Base-by-base conservation (phyloP, 1,140 invertebrate genomes). In the Dendrolimus kikuchii region DNA sequence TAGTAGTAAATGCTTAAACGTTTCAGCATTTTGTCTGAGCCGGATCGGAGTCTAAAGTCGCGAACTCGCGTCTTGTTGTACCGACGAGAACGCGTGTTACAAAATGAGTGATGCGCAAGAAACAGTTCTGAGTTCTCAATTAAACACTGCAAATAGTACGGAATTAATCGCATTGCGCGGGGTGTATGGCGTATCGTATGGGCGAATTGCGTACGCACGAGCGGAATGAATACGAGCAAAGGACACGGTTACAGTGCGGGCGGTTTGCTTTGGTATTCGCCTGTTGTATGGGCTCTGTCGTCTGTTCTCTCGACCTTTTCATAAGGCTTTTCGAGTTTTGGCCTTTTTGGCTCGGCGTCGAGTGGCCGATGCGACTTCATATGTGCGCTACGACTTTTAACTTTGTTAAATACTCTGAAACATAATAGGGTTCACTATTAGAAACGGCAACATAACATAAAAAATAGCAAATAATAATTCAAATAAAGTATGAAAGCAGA, bases 361-460 rank as follows among this genome's bases (percentile, higher is more conserved):
- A 92, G 91, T 74, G 94, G 93, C 71, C 94, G 92, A 89, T 99
- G 97, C 59, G 96, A 97, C 90, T 98, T 98, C 97, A 98, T 99
- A 89, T 99, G 97, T 53, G 97, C 96, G 90, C 96, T 98, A 88
- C 97, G 92, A 90, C 96, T 98, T 91, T 98, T 98, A 69, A 98
- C 95, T 92, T 98, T 98, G 88, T 93, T 93, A 91, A 98, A 99
- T 87, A 98, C 93, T 91, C 96, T 98, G 91, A 66, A 91, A 93
- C 82, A 88, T 77, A 89, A 86, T 59, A 81, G 67, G 82, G 75
- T 70, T 81, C 60, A 74, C 55, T 64, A 81, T 84, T 80, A 79
- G 66, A 77, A 72, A 68, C 39, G 55, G 76, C 78, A 84, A 82
- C 66, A 67, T 48, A 80, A 81, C 48, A 60, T 62, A 60, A 60